Base-by-base conservation (phyloP, 92 coral and sea anemone species). In the Micromussa lordhowensis region DNA sequence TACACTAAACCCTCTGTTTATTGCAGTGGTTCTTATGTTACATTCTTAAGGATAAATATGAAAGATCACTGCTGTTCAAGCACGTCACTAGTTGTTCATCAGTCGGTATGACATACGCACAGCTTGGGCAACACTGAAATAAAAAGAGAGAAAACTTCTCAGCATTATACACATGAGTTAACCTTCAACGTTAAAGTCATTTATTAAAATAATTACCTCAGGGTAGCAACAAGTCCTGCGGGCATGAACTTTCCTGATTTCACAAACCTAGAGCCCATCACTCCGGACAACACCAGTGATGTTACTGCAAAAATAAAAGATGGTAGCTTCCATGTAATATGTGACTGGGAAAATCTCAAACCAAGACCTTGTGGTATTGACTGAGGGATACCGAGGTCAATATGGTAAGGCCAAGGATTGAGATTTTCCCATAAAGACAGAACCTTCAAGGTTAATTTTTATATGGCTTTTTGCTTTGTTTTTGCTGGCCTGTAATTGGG, bases 211-310 rank as follows among this genome's bases (percentile, higher is more conserved):
- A n/a, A 30, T 53, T 86, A 97, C 99, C 99, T 97, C 28, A 97
- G 68, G 11, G 93, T 87, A 28, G 98, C 96, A 13, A 97, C 96
- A 57, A 96, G 68, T 29, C 99, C 99, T 34, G 99, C 99, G 11
- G 99, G 99, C 99, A 97, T 97, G 68, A 97, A 93, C 92, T 97
- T 97, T 32, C 99, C 99, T 68, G 96, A 81, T 82, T 91, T 94
- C 15, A 93, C 84, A 77, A 92, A 95, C 34, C 99, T 92, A 12
- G 95, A 88, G 69, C 99, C 99, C 99, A 97, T 97, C 51, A 93
- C 96, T 2, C 96, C 94, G 79, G 97, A 96, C 32, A 97, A 93
- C 44, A 97, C 76, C 81, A 95, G 69, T 48, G 99, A 96, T 34
- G 99, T 92, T 44, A 90, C 99, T 96, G 91, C 70, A 55, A 78